Base-by-base conservation (phyloP, 2,113 vertebrate genomes). In the Thunnus thynnus region DNA sequence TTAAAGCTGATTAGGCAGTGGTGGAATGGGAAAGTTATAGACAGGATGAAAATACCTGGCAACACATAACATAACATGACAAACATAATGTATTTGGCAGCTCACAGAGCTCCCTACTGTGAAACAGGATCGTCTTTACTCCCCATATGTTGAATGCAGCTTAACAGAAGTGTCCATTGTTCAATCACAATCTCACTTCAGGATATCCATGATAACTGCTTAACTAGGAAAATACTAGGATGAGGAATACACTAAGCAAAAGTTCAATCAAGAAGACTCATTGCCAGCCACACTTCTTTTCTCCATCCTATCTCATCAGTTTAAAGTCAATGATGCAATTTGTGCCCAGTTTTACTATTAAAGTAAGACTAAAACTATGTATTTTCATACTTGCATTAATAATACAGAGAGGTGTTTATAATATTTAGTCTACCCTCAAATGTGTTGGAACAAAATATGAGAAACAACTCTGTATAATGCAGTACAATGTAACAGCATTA, bases 1-100 rank as follows among this genome's bases (percentile, higher is more conserved):
- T 93, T 92, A 90, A 87, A 86, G 72, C 70, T 89, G 86, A 93
- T 92, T 88, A 83, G 83, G 78, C 58, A 79, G 82, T 79, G 27
- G 74, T 72, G 66, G 81, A 73, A 81, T 62, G 73, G 76, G 48
- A 82, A 93, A 90, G 89, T 92, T 91, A 60, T 17, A 86, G 81
- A 88, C 30, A 70, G 55, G 64, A 67, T 60, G 67, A 74, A 89
- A 85, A 88, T 76, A 90, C 84, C 80, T 82, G 72, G 74, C 78
- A 82, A 66, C 50, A n/a, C 65, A 58, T 61, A 72, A 63, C 22
- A 46, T 63, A 60, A 66, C 25, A 50, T 76, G 65, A 68, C 62
- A 67, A 80, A 84, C 36, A 41, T 41, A 41, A 5, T 55, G 68
- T 32, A 56, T 75, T 13, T 83, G 63, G 64, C 64, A 75, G 41